Evolutionary conservation across 1,140 invertebrate genomes (phyloP).

Genomic region (Choristoneura fumiferana): DNA sequence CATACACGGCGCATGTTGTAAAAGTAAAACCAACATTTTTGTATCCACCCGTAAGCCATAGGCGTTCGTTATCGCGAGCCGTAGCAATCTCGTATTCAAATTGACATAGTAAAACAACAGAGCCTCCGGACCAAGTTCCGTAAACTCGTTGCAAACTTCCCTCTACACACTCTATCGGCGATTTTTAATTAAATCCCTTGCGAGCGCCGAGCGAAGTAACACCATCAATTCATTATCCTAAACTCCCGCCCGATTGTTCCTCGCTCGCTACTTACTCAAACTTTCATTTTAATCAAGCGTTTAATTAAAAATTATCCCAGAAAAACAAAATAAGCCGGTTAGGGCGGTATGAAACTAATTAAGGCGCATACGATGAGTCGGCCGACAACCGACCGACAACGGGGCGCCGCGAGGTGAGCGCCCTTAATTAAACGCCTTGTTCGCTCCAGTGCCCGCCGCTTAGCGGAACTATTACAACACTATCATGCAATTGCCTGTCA

Average conservation of each 20-base stretch:
- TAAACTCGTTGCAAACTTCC: slow-evolving; percentile 74
- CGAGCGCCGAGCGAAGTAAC: slow-evolving; percentile 72
- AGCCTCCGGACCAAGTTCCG: slow-evolving; percentile 69
- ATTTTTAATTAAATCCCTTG: slow-evolving; percentile 78
- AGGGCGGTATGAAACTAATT: slow-evolving; percentile 74
- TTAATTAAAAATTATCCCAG: slow-evolving; percentile 79
- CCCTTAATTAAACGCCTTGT: slow-evolving; percentile 73
- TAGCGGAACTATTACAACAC: slow-evolving; percentile 57
- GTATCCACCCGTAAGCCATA: slow-evolving; percentile 6
- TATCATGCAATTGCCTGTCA: slow-evolving; percentile 21
- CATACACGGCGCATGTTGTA: background rate
- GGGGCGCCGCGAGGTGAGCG: slow-evolving; percentile 59
- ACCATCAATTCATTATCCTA: slow-evolving; percentile 79
- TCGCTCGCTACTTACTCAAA: slow-evolving; percentile 77
- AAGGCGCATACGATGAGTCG: slow-evolving; percentile 73
- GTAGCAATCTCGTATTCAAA: slow-evolving; percentile 73
- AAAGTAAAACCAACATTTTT: slow-evolving; percentile 2
- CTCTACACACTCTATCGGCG: slow-evolving; percentile 76
- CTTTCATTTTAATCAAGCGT: slow-evolving; percentile 79
- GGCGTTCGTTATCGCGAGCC: slow-evolving; percentile 41
- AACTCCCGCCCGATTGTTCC: slow-evolving; percentile 76
- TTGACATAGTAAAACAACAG: slow-evolving; percentile 76
- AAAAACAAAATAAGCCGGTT: slow-evolving; percentile 78
- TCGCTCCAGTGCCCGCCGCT: slow-evolving; percentile 58
- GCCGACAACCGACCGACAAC: slow-evolving; percentile 41